Evolutionary conservation across 1,140 invertebrate genomes (phyloP).

Genomic region (Eulimnadia texana): DNA sequence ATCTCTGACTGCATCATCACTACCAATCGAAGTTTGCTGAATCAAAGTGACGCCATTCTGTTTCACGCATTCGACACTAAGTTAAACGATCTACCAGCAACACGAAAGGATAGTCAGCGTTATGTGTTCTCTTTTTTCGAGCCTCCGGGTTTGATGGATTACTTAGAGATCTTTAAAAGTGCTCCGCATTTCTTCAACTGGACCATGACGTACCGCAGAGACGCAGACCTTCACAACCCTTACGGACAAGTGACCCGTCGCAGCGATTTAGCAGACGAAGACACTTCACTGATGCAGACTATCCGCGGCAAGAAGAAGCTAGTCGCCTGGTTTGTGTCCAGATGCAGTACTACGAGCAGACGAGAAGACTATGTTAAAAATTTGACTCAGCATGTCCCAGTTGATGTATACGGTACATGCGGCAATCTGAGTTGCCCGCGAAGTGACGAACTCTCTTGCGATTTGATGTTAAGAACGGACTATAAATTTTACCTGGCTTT

Average conservation of each 20-base stretch:
- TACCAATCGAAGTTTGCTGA: constrained; percentile 24
- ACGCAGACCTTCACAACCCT: constrained; percentile 24
- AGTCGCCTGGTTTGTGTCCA: constrained; percentile 47
- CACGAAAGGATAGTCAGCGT: constrained; percentile 13
- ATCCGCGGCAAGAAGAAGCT: constrained; percentile 27
- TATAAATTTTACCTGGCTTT: constrained; percentile 28
- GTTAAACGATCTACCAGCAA: constrained; percentile 12
- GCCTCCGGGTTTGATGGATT: constrained; percentile 4
- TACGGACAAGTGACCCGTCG: not conserved
- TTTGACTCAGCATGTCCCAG: constrained; percentile 37
- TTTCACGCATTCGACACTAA: constrained; percentile 18
- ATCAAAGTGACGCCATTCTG: constrained; percentile 18
- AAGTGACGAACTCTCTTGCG: not conserved
- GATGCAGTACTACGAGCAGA: constrained; percentile 38
- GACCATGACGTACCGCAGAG: constrained; percentile 31
- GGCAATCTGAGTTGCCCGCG: constrained; percentile 29
- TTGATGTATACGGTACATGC: constrained; percentile 58
- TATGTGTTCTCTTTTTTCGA: constrained; percentile 20
- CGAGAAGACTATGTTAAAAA: constrained; percentile 39
- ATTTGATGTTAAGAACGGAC: too few species aligned
- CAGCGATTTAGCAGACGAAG: not conserved
- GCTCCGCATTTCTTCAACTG: constrained; percentile 29
- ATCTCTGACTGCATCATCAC: constrained; percentile 31
- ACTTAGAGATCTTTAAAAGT: not conserved
- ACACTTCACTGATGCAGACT: not conserved